Conservation (phyloP, 2,113 vertebrate genomes). For the Dromiciops gliroides region DNA sequence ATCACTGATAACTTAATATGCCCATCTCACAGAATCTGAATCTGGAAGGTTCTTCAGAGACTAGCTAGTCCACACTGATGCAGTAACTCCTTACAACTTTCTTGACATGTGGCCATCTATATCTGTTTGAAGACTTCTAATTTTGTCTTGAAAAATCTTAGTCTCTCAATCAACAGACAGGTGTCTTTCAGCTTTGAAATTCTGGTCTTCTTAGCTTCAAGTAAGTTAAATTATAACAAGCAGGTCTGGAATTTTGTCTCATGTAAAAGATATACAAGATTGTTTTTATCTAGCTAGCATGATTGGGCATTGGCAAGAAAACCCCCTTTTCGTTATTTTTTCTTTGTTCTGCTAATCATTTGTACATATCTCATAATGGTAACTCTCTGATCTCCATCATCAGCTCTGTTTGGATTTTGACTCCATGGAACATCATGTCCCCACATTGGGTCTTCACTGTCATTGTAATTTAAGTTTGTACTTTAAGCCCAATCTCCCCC, state of each 20-base stretch:
- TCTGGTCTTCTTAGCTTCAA: background rate
- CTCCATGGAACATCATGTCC: background rate
- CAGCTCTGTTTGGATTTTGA: background rate
- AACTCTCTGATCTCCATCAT: background rate
- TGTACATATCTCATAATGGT: background rate
- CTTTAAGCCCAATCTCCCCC: background rate
- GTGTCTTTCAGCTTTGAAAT: background rate
- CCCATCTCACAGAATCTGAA: background rate
- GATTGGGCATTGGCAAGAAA: background rate
- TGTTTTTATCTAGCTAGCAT: background rate
- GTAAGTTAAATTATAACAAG: background rate
- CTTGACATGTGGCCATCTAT: background rate
- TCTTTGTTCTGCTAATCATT: background rate
- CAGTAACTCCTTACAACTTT: background rate
- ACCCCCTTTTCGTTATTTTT: background rate
- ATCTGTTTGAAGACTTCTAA: background rate
- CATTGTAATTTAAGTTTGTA: background rate
- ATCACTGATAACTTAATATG: background rate
- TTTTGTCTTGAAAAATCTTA: background rate
- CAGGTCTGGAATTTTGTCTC: background rate
- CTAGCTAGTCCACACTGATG: background rate
- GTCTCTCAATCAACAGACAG: background rate
- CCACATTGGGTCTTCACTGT: background rate
- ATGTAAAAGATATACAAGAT: background rate
- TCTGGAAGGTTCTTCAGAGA: background rate